Evolutionary conservation across 2,797 vertebrate genomes (phyloP), one percentile per base, ranked within the genome.

Genomic region (Eutrigla gurnardus): DNA sequence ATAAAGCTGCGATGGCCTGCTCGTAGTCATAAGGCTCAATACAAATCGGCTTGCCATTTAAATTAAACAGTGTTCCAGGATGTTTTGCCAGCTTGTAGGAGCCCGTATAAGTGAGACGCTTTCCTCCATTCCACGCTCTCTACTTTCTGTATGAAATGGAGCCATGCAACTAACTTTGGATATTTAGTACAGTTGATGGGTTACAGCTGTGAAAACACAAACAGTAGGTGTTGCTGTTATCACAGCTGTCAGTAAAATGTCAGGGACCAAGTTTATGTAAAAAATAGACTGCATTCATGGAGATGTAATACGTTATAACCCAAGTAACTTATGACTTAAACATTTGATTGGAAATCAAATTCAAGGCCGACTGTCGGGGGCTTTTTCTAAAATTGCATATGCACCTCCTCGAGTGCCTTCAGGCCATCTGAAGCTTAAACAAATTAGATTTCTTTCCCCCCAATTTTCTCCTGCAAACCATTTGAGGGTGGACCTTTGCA

Each of bases 171-270:
- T 18, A 53, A 65, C 46, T 40, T 36, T 65, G n/a, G 72, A 52
- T 67, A 65, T 80, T 72, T 67, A 50, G 63, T 55, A 17, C 57
- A 67, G 81, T 45, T 62, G 61, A 69, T 52, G 39, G 55, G 42
- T 37, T 53, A 40, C 81, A 88, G 84, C 84, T 85, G 80, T 81
- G 60, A 75, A 78, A 84, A 84, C 80, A 88, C 57, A 58, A 84
- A 79, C 75, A 69, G 47, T 25, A 67, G 54, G 49, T 59, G 63
- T 63, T 73, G 40, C 14, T 79, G 71, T 80, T 83, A 50, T 71
- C 72, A 83, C 83, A 87, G 86, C 82, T 86, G 84, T 40, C 39
- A 57, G 65, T 65, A 50, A 66, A 63, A 65, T 35, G 7, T 17
- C 25, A 47, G 37, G 60, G 35, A 47, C 25, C 17, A 64, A 62